Percentiles rank a stretch among this genome's conserved stretches.
These are phyloP conservation scores for Cheirogaleus major DNA, from an alignment of 2,797 vertebrate species.

Conservation along the genomic window DNA sequence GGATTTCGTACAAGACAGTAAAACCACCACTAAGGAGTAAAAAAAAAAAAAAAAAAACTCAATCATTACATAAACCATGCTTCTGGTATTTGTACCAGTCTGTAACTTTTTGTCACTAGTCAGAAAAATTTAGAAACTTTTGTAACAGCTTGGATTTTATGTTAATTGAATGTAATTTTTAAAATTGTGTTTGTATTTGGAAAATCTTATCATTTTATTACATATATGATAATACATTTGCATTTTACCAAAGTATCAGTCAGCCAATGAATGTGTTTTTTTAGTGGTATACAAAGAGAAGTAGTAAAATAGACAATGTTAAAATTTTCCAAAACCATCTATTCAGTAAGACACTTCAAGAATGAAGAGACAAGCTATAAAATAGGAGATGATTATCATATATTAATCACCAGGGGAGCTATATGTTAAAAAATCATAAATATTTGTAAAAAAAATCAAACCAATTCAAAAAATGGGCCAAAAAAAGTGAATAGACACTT, in stretches of 20 bases:
- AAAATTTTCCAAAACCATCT: not conserved
- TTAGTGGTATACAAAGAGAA: not conserved
- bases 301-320: not conserved
- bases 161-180: not conserved
- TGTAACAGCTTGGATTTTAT: not conserved
- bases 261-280: not conserved
- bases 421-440: not conserved
- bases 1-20: not conserved
- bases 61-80: not conserved
- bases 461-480: too few relatives aligned
- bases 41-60: not conserved
- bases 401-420: not conserved
- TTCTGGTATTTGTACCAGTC: not conserved
- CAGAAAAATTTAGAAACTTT: not conserved
- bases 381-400: not conserved
- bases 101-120: not conserved
- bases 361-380: not conserved
- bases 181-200: not conserved
- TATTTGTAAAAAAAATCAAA: not conserved
- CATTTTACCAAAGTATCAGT: not conserved
- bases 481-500: not conserved
- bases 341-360: not conserved
- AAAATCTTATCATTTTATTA: not conserved
- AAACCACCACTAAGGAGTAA: not conserved
- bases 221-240: not conserved